Evolutionary conservation across 2,113 vertebrate genomes (phyloP).

Genomic region (Nycticorax nycticorax): DNA sequence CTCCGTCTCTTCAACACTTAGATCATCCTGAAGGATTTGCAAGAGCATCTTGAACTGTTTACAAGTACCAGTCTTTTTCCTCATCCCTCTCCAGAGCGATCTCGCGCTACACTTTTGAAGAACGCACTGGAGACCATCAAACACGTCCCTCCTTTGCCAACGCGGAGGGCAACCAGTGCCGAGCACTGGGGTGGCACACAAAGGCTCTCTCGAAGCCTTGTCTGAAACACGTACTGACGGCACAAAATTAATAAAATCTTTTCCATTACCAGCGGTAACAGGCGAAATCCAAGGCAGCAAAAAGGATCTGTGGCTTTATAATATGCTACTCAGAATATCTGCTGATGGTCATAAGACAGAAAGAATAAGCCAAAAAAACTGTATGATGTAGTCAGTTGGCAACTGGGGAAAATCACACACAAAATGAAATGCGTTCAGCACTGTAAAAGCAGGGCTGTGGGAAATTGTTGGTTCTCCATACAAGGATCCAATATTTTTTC

Average conservation of each 20-base stretch:
- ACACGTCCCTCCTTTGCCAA: neutral
- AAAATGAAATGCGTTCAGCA: conserved; percentile 36
- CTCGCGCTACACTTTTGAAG: neutral
- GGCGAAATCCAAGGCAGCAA: conserved; percentile 27
- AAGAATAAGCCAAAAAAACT: conserved; percentile 47
- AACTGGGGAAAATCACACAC: conserved; percentile 42
- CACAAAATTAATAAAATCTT: conserved; percentile 14
- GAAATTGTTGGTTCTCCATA: conserved; percentile 47
- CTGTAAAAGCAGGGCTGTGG: conserved; percentile 41
- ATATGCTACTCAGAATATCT: conserved; percentile 59
- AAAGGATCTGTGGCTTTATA: conserved; percentile 57
- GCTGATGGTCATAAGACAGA: conserved; percentile 68
- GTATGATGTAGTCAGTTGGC: conserved; percentile 67
- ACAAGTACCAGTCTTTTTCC: neutral
- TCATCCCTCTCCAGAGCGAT: neutral
- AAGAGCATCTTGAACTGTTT: neutral
- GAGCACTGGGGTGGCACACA: neutral
- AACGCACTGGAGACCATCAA: neutral
- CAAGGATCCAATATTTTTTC: conserved; percentile 58
- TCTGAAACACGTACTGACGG: neutral
- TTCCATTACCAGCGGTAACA: conserved; percentile 27
- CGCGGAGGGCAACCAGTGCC: rapidly evolving
- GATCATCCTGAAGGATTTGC: neutral
- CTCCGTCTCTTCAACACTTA: neutral
- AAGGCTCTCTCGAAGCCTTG: neutral